Evolutionary conservation across 2,888 invertebrate species (phyloP).

Genomic region (Chalcis sispes): DNA sequence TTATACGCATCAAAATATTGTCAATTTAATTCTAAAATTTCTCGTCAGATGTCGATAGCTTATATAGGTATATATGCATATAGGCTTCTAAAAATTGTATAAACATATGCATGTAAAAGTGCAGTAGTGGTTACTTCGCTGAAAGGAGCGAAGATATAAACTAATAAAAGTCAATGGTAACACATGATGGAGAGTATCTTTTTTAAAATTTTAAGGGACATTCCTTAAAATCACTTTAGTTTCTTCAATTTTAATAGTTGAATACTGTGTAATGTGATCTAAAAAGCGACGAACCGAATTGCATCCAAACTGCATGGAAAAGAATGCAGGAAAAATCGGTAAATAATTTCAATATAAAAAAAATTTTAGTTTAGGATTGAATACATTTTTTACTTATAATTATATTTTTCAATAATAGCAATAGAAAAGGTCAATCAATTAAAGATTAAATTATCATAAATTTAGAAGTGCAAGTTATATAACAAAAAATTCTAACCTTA

Average conservation of each 20-base stretch:
- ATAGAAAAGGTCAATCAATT: background rate
- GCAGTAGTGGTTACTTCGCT: background rate
- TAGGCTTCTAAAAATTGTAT: background rate
- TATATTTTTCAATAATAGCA: constrained; percentile 13
- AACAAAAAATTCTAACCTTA: constrained; percentile 54
- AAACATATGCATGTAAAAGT: background rate
- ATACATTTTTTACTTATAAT: background rate
- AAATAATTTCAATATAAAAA: constrained; percentile 48
- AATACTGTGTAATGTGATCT: constrained; percentile 23
- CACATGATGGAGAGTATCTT: constrained; percentile 6
- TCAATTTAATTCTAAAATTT: background rate
- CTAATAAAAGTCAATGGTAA: too few species aligned
- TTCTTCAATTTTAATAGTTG: background rate
- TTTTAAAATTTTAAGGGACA: constrained; percentile 19
- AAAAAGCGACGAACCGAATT: background rate
- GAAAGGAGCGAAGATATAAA: constrained; percentile 26
- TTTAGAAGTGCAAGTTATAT: constrained; percentile 38
- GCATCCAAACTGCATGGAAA: constrained; percentile 49
- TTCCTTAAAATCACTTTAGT: background rate
- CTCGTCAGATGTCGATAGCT: constrained; percentile 31
- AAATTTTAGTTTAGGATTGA: background rate
- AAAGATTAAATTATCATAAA: background rate
- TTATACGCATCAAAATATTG: constrained; percentile 9
- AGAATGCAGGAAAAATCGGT: constrained; percentile 68
- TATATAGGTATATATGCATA: background rate